Evolutionary conservation across 2,888 invertebrate species (phyloP).

Genomic region (Syrphus vitripennis): DNA sequence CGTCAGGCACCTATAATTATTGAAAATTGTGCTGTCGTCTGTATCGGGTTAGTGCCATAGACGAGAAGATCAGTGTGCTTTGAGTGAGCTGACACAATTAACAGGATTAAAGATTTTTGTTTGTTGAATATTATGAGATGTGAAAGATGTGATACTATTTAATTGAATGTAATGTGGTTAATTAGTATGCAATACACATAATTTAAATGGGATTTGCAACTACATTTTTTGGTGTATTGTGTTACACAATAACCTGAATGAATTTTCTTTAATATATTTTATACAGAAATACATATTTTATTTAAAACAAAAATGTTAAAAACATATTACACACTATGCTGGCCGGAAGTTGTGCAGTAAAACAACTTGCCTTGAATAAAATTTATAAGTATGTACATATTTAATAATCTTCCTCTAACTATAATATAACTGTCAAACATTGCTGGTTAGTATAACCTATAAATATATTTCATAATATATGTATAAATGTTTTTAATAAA

Average conservation of each 20-base stretch:
- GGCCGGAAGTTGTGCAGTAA: neutral
- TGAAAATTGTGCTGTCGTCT: neutral
- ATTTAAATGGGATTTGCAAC: neutral
- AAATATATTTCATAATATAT: no score
- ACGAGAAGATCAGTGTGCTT: neutral
- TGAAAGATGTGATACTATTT: neutral
- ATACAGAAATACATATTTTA: no score
- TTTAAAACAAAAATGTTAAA: no score
- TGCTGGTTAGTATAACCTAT: no score
- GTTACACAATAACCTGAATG: slow-evolving; percentile 12
- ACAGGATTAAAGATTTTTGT: neutral
- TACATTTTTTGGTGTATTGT: neutral
- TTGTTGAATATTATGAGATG: neutral
- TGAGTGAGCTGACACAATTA: slow-evolving; percentile 10
- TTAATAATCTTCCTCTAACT: neutral
- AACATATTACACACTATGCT: neutral
- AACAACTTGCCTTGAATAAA: neutral
- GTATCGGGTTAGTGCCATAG: neutral
- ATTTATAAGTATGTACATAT: no score
- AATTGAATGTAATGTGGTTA: neutral
- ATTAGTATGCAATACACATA: neutral
- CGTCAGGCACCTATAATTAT: neutral
- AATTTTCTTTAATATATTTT: neutral
- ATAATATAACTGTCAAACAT: no score
- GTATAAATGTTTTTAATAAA: no score